A percentile compares a stretch with the other conserved stretches of the same genome.
Evolutionary conservation across 2,888 invertebrate genomes (phyloP).

Genomic region (Synanthedon andrenaeformis): DNA sequence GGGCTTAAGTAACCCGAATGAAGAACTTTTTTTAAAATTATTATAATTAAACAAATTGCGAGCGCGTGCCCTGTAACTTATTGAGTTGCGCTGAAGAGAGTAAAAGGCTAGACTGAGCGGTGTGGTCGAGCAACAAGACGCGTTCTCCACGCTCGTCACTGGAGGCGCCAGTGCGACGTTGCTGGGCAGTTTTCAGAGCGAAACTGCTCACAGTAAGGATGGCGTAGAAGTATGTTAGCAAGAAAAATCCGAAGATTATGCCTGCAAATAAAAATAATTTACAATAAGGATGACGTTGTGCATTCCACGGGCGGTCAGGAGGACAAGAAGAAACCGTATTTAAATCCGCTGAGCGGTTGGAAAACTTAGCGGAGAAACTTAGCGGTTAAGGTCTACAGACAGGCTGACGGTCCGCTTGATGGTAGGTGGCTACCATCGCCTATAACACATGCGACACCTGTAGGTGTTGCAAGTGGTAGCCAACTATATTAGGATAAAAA

Average conservation of each 20-base stretch:
- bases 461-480: no score
- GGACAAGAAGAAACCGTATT: no score
- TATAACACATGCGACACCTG: no score
- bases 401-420: no score
- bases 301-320: no score
- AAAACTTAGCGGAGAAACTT: no score
- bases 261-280: constrained; percentile 28
- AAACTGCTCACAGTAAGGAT: constrained; percentile 60
- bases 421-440: no score
- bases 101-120: constrained; percentile 49
- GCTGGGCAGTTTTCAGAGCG: constrained; percentile 43
- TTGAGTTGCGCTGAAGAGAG: constrained; percentile 57
- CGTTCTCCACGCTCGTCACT: constrained; percentile 53
- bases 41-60: constrained; percentile 47
- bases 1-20: no score
- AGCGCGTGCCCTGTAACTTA: constrained; percentile 47
- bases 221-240: constrained; percentile 55
- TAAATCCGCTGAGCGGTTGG: no score
- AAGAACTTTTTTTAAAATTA: background rate
- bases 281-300: no score
- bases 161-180: constrained; percentile 19
- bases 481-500: no score
- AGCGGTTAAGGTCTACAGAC: no score
- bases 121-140: constrained; percentile 50
- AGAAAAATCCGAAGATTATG: constrained; percentile 46